Evolutionary conservation across 2,797 vertebrate species (phyloP).

Genomic region (Bradypodion ventrale): DNA sequence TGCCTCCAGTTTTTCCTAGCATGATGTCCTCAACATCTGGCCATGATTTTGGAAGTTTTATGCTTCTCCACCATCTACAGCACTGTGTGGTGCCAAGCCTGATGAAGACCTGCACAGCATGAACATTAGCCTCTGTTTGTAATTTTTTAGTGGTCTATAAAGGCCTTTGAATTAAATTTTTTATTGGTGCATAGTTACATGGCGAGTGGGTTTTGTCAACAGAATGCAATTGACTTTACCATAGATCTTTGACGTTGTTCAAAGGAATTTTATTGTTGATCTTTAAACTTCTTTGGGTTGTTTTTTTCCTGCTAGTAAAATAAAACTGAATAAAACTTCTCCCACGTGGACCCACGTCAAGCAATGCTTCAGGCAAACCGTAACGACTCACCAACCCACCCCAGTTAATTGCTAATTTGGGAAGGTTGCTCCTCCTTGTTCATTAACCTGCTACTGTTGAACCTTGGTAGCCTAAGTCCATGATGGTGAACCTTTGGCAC

Average conservation of each 20-base stretch:
- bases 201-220: not conserved
- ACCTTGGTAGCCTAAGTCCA: not conserved
- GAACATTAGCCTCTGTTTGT: too few relatives aligned
- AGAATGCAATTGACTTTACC: not conserved
- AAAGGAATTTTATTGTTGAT: not conserved
- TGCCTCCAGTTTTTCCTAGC: not conserved
- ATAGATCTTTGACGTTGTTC: not conserved
- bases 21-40: not conserved
- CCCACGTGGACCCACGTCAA: not conserved
- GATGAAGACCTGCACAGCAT: too few relatives aligned
- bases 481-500: too few relatives aligned
- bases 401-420: not conserved
- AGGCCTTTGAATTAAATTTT: too few relatives aligned
- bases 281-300: not conserved
- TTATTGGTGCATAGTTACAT: not conserved
- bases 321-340: not conserved
- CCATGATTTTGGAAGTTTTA: not conserved
- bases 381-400: not conserved
- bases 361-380: not conserved
- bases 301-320: not conserved
- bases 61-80: not conserved
- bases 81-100: too few relatives aligned
- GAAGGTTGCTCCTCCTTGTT: not conserved
- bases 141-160: too few relatives aligned
- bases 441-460: not conserved